phyloP scores from a whole-genome alignment of 1,140 invertebrate species.

The Sarcophaga bullata region DNA sequence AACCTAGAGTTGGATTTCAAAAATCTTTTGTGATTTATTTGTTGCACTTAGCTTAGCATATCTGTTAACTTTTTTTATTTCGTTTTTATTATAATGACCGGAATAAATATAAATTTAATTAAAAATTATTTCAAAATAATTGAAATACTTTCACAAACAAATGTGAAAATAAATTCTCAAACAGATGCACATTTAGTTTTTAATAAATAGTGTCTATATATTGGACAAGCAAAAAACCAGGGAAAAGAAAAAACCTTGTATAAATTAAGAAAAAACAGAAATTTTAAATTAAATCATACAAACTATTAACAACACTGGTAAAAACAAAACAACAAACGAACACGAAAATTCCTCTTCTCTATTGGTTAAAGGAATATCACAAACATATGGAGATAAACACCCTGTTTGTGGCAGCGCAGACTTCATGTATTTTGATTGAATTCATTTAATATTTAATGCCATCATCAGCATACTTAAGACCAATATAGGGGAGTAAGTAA shows the following conservation, averaged over 20 bases:
- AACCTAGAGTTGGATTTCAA: too few relatives aligned
- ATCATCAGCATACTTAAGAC: neutral
- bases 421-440: slow-evolving; percentile 5
- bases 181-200: slow-evolving; percentile 10
- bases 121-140: too few relatives aligned
- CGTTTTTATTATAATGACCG: too few relatives aligned
- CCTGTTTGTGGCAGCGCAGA: slow-evolving; percentile 9
- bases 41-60: too few relatives aligned
- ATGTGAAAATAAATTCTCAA: neutral
- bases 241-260: neutral
- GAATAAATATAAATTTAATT: too few relatives aligned
- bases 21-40: too few relatives aligned
- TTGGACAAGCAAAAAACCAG: too few relatives aligned
- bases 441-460: slow-evolving; percentile 8
- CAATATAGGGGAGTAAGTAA: neutral
- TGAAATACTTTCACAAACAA: neutral
- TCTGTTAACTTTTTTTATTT: too few relatives aligned
- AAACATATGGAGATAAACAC: slow-evolving; percentile 32
- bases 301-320: neutral
- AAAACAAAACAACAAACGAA: neutral
- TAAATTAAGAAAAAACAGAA: neutral
- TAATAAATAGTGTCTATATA: neutral
- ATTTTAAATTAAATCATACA: slow-evolving; percentile 28
- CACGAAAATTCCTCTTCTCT: too few relatives aligned
- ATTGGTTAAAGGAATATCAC: neutral